Evolutionary conservation across 2,888 invertebrate species (phyloP).

Genomic region (Margaritifera margaritifera): DNA sequence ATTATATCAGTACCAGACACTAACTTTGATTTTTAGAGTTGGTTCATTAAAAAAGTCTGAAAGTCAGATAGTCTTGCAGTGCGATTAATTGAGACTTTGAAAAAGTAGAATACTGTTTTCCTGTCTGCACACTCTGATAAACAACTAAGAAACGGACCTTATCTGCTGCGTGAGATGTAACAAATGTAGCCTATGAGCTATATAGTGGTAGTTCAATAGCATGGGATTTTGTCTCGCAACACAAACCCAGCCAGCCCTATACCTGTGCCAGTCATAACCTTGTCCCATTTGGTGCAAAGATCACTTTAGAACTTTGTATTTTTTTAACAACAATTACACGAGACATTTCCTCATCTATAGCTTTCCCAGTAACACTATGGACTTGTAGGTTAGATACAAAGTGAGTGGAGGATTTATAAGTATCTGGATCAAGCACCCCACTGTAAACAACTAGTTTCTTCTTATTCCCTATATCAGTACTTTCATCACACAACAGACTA

Average conservation of each 20-base stretch:
- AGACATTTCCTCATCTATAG: no score
- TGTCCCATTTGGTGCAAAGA: slow-evolving; percentile 15
- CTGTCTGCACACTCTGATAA: slow-evolving; percentile 13
- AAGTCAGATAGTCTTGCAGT: no score
- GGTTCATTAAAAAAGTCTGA: no score
- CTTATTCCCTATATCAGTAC: slow-evolving; percentile 11
- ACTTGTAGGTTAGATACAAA: slow-evolving; percentile 10
- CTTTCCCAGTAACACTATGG: slow-evolving; percentile 16
- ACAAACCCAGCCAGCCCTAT: slow-evolving; percentile 15
- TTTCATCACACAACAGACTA: slow-evolving; percentile 15
- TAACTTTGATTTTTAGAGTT: no score
- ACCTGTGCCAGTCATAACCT: slow-evolving; percentile 15
- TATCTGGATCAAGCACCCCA: slow-evolving; percentile 10
- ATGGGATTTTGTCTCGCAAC: slow-evolving; percentile 11
- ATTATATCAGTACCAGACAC: no score
- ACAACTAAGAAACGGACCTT: slow-evolving; percentile 9
- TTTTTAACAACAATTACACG: no score
- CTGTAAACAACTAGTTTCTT: slow-evolving; percentile 21
- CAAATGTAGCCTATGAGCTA: slow-evolving; percentile 11
- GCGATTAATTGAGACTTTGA: slow-evolving; percentile 16
- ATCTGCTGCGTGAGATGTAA: slow-evolving; percentile 13
- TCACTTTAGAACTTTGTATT: no score
- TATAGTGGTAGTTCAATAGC: no score
- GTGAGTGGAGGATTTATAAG: slow-evolving; percentile 5
- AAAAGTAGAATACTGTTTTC: slow-evolving; percentile 16